A percentile compares a stretch with the other conserved stretches of the same genome.
Conservation (phyloP, 2,113 vertebrate genomes). For the Dendrocopos noguchii region DNA sequence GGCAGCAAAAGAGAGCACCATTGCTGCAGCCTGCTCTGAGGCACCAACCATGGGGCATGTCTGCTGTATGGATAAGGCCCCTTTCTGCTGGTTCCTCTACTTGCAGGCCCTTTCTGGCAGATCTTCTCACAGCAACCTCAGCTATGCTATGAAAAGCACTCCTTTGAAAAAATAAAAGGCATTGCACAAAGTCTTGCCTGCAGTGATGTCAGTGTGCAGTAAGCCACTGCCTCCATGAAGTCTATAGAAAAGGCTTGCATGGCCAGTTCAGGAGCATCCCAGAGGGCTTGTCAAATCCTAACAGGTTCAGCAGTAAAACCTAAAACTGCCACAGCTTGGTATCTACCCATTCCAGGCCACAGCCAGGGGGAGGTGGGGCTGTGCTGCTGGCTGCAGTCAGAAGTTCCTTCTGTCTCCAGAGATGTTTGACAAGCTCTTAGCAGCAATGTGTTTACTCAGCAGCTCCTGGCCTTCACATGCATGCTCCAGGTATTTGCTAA, state of each 20-base stretch:
- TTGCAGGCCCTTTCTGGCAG: neutral
- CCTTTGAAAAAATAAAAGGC: too few relatives aligned
- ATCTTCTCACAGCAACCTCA: neutral
- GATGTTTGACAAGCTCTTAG: neutral
- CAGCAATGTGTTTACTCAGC: rapidly evolving
- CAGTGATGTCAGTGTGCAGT: neutral
- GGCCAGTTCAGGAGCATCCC: too few relatives aligned
- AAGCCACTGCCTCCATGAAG: neutral
- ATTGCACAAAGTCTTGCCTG: neutral
- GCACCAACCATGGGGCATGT: rapidly evolving
- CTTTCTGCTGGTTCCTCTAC: neutral
- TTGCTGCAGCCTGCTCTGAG: neutral
- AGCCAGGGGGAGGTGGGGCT: neutral
- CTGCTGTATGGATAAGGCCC: too few relatives aligned
- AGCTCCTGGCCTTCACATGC: neutral
- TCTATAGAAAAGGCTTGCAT: rapidly evolving
- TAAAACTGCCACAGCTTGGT: too few relatives aligned
- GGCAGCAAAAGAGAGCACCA: neutral
- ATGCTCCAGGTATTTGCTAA: neutral
- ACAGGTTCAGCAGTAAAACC: rapidly evolving
- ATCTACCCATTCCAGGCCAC: neutral
- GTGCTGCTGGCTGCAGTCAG: neutral
- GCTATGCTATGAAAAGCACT: neutral
- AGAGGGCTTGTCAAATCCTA: neutral
- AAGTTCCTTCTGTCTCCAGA: neutral